Percentiles rank a stretch among this genome's conserved stretches.
phyloP scores from a whole-genome alignment of 2,113 vertebrate species.

The Erinaceus europaeus region DNA sequence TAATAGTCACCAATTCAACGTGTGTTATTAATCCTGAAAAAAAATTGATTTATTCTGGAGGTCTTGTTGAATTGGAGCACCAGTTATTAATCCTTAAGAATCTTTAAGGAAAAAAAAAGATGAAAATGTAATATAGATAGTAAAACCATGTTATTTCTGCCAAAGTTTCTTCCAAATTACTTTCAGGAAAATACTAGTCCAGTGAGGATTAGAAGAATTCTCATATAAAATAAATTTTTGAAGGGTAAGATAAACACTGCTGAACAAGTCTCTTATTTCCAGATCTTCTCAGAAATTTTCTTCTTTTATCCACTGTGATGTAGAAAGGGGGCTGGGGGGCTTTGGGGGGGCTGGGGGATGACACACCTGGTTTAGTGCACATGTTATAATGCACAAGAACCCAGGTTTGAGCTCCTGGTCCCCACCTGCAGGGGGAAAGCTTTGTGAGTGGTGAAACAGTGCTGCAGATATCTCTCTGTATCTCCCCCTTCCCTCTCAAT shows the following conservation, averaged over 20 bases:
- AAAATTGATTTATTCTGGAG: neutral
- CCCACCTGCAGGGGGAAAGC: too few species aligned
- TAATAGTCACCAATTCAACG: neutral
- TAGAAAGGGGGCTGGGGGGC: too few species aligned
- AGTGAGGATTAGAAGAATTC: neutral
- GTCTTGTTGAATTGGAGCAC: neutral
- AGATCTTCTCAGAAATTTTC: neutral
- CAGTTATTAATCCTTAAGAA: neutral
- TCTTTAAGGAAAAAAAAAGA: neutral
- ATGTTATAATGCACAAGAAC: too few species aligned
- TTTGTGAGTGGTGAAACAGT: too few species aligned
- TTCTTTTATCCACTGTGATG: neutral
- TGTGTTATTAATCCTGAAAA: neutral
- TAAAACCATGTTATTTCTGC: neutral
- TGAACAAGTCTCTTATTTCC: neutral
- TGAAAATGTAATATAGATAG: neutral
- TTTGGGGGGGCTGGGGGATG: too few species aligned
- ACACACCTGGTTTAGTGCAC: too few species aligned
- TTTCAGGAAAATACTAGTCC: neutral
- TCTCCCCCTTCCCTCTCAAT: too few species aligned
- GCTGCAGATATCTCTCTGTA: too few species aligned
- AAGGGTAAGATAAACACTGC: neutral
- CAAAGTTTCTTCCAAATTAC: neutral
- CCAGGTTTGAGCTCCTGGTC: too few species aligned
- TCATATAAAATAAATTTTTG: neutral